Conservation (phyloP, 2,888 invertebrate species). For the Ormyrus thymus region DNA sequence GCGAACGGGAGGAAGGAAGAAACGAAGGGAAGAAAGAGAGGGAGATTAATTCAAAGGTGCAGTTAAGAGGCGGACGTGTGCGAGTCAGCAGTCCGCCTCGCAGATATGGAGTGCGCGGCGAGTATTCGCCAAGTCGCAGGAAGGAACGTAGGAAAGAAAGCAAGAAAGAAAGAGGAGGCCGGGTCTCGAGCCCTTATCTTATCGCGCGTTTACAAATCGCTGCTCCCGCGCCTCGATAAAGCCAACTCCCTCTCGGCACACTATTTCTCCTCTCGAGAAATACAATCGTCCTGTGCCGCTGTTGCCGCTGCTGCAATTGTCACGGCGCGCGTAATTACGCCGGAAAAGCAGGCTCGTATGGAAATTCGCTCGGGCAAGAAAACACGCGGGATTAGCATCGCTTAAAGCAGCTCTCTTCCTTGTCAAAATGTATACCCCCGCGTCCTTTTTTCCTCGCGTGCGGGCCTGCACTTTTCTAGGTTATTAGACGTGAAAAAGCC, state of each 20-base stretch:
- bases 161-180: slow-evolving; percentile 33
- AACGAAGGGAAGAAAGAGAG: neutral
- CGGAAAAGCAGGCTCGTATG: no score
- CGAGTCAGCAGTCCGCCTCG: slow-evolving; percentile 38
- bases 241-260: slow-evolving; percentile 3
- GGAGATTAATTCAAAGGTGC: slow-evolving; percentile 43
- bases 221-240: slow-evolving; percentile 56
- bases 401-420: no score
- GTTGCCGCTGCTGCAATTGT: no score
- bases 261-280: neutral
- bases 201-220: slow-evolving; percentile 60
- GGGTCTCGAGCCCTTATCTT: slow-evolving; percentile 55
- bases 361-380: no score
- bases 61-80: slow-evolving; percentile 27
- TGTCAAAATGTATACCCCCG: no score
- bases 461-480: no score
- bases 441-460: no score
- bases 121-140: slow-evolving; percentile 33
- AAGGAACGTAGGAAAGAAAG: slow-evolving; percentile 8
- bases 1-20: neutral
- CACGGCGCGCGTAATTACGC: no score
- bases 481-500: no score
- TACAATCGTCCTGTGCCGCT: no score
- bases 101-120: slow-evolving; percentile 19
- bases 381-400: no score